A percentile compares a stretch with the other conserved stretches of the same genome.
Evolutionary conservation across 1,140 invertebrate species (phyloP).

Genomic region (Aphaenogaster ashmeadi): DNA sequence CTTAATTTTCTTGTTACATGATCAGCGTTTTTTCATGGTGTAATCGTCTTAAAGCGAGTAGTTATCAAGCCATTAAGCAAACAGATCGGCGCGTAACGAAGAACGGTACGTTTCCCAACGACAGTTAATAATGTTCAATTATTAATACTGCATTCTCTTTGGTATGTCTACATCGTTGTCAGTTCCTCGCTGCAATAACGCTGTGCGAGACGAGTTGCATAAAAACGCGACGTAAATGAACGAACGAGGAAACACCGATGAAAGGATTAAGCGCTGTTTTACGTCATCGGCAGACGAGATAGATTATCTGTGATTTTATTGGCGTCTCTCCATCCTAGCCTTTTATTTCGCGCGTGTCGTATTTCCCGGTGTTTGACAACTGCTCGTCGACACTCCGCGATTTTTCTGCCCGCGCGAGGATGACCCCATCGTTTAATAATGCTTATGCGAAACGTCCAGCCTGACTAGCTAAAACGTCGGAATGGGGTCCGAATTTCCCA

Average conservation of each 20-base stretch:
- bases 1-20: conserved; percentile 50
- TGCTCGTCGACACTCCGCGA: conserved; percentile 48
- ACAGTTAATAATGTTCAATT: conserved; percentile 45
- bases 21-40: conserved; percentile 11
- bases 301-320: conserved; percentile 16
- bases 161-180: conserved; percentile 16
- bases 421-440: conserved; percentile 61
- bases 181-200: not conserved
- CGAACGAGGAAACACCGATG: conserved; percentile 34
- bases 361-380: conserved; percentile 58
- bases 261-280: conserved; percentile 18
- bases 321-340: not conserved
- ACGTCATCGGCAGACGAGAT: not conserved
- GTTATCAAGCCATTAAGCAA: conserved; percentile 51
- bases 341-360: conserved; percentile 33
- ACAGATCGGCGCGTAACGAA: conserved; percentile 34
- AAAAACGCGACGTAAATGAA: conserved; percentile 41
- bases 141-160: conserved; percentile 25
- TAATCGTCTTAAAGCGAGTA: conserved; percentile 36
- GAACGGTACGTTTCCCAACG: conserved; percentile 28
- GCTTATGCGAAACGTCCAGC: conserved; percentile 58
- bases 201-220: not conserved
- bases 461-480: conserved; percentile 60
- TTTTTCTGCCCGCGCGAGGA: conserved; percentile 42
- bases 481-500: conserved; percentile 85